phyloP scores from a whole-genome alignment of 1,140 invertebrate species.

The Drosophila chauvacae region DNA sequence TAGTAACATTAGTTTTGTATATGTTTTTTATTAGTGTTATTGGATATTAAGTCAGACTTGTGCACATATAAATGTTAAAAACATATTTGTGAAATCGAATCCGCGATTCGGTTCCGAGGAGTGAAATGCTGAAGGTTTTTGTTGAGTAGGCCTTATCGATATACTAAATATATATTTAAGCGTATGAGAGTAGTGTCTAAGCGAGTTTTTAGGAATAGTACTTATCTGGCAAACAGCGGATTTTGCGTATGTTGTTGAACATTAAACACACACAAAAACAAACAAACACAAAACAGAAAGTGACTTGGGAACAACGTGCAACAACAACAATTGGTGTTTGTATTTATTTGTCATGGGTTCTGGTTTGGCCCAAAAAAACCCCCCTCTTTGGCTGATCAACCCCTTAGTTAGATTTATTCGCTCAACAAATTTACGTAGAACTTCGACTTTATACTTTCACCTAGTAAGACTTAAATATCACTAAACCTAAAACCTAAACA shows the following conservation, averaged over 20 bases:
- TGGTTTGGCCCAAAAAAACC: constrained; percentile 18
- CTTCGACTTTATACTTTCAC: constrained; percentile 40
- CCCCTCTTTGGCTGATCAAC: constrained; percentile 16
- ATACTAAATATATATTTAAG: constrained; percentile 14
- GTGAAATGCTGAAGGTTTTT: constrained; percentile 52
- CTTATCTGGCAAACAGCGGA: constrained; percentile 25
- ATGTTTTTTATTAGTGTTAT: constrained; percentile 76
- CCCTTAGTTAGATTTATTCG: constrained; percentile 47
- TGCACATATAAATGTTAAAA: constrained; percentile 82
- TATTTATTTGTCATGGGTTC: constrained; percentile 48
- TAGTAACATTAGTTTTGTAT: constrained; percentile 78
- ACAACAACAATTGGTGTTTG: constrained; percentile 65
- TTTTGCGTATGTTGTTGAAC: constrained; percentile 50
- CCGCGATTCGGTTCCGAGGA: constrained; percentile 6
- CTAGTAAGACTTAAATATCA: constrained; percentile 42
- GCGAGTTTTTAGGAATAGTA: constrained; percentile 25
- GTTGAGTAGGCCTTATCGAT: constrained; percentile 61
- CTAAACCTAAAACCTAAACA: constrained; percentile 39
- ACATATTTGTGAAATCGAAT: constrained; percentile 54
- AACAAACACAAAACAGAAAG: constrained; percentile 4
- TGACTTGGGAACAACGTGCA: constrained; percentile 74
- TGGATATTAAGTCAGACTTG: constrained; percentile 80
- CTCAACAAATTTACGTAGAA: constrained; percentile 48
- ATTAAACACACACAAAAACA: constrained; percentile 4
- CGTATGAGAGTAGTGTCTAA: constrained; percentile 21